These are phyloP conservation scores for Peribatodes rhomboidaria DNA, from an alignment of 2,888 invertebrate genomes.

Conservation along the genomic window DNA sequence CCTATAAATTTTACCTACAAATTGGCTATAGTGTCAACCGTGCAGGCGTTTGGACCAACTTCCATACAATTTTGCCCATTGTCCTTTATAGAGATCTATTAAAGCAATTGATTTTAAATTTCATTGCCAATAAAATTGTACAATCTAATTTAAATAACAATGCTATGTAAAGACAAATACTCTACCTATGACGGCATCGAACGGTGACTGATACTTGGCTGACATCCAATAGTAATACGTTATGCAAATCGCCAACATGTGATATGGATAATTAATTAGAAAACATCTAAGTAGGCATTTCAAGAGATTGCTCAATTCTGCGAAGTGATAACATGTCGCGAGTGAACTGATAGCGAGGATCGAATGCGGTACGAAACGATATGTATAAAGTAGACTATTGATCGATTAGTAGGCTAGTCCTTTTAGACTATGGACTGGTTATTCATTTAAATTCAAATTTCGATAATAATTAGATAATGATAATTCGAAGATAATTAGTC, in stretches of 20 bases:
- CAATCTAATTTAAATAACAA: not conserved
- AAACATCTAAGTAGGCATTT: conserved; percentile 8
- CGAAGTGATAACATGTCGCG: conserved; percentile 30
- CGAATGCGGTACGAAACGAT: not conserved
- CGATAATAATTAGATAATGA: too few relatives aligned
- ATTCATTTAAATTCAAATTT: too few relatives aligned
- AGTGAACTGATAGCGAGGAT: conserved; percentile 17
- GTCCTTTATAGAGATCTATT: too few relatives aligned
- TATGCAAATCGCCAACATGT: conserved; percentile 4
- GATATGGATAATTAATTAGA: conserved; percentile 19
- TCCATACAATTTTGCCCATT: too few relatives aligned
- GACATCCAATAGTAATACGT: not conserved
- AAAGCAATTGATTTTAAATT: not conserved
- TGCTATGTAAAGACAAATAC: not conserved
- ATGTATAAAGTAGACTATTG: too few relatives aligned
- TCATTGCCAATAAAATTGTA: not conserved
- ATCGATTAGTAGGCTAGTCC: too few relatives aligned
- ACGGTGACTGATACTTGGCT: not conserved
- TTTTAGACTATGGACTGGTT: too few relatives aligned
- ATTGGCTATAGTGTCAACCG: too few relatives aligned
- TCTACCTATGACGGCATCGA: conserved; percentile 11
- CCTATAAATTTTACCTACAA: too few relatives aligned
- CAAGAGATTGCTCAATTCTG: conserved; percentile 16
- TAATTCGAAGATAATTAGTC: too few relatives aligned
- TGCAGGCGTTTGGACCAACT: too few relatives aligned